Base-by-base conservation (phyloP, 1,140 invertebrate genomes). In the Drosophila subpulchrella region DNA sequence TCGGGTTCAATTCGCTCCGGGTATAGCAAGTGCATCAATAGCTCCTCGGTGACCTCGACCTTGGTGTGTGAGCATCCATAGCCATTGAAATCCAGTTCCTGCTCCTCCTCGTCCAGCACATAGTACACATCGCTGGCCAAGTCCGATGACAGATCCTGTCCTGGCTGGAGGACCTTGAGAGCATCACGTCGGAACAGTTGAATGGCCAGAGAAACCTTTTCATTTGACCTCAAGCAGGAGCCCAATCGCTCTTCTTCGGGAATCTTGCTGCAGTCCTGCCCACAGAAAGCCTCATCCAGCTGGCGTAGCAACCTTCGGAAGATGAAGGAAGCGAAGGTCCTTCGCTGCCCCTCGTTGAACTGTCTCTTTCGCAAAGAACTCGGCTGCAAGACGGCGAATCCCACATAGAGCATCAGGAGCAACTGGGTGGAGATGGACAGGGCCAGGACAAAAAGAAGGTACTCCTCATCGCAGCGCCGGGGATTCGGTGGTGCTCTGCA, bases 151-250 rank as follows among this genome's bases (percentile, higher is more conserved):
- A 50, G 13, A 15, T 32, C 27, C 27, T 50, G 27, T 11, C 8
- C 47, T 50, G 47, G 47, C 1, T 50, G 47, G 8, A 50, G 47
- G 27, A 50, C 27, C 27, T 32, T 50, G 8, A 50, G n/a, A 32
- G 47, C 47, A 32, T 50, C 47, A 8, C 47, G 47, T 4, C 47
- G 47, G n/a, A 50, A 50, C 12, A 30, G 27, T 50, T 50, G 47
- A 5, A 50, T 50, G 4, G 47, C 47, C n/a, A 15, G 20, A 13
- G 15, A 10, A 10, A 50, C n/a, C 13, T 50, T 50, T 50, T 50
- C 27, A 13, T 13, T 32, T 4, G 13, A 50, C 13, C n/a, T 50
- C n/a, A 30, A 7, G 27, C 47, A 50, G 6, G 13, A 50, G 27
- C 15, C 47, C 27, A 50, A 15, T 3, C 7, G 47, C 7, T 15